Conservation (phyloP, 2,888 invertebrate species). For the Platerodrilus igneus region DNA sequence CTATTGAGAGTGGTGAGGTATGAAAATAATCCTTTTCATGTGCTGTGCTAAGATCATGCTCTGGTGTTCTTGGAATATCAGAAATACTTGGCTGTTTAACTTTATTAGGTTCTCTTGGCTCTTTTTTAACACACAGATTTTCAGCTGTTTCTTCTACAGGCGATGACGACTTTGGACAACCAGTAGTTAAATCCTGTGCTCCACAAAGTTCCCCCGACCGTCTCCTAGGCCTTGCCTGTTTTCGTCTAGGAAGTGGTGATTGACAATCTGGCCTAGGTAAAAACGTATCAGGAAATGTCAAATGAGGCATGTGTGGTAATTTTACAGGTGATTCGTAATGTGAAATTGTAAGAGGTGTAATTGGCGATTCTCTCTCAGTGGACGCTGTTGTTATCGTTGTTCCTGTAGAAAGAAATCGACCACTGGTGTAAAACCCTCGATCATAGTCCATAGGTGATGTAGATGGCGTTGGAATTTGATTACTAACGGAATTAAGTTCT, state of each 20-base stretch:
- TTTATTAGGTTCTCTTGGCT: slow-evolving; percentile 44
- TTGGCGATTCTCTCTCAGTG: slow-evolving; percentile 37
- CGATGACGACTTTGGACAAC: slow-evolving; percentile 25
- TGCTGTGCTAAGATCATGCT: slow-evolving; percentile 42
- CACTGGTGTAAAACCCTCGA: slow-evolving; percentile 34
- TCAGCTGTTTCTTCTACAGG: slow-evolving; percentile 48
- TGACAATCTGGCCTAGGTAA: slow-evolving; percentile 54
- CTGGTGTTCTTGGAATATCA: slow-evolving; percentile 38
- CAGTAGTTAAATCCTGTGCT: slow-evolving; percentile 57
- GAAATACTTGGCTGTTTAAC: slow-evolving; percentile 15
- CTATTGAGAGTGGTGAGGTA: slow-evolving; percentile 51
- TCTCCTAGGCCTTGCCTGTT: slow-evolving; percentile 80
- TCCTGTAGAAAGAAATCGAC: slow-evolving; percentile 45
- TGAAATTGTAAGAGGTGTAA: slow-evolving; percentile 45
- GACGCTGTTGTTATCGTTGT: slow-evolving; percentile 30
- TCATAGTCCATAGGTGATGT: slow-evolving; percentile 49
- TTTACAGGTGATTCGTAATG: slow-evolving; percentile 49
- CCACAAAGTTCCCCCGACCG: slow-evolving; percentile 71
- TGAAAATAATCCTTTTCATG: slow-evolving; percentile 47
- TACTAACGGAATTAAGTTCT: slow-evolving; percentile 39
- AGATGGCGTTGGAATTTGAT: slow-evolving; percentile 47
- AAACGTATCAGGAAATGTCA: slow-evolving; percentile 44
- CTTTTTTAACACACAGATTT: slow-evolving; percentile 60
- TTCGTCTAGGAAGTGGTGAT: slow-evolving; percentile 78
- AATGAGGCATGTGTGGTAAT: slow-evolving; percentile 48